A percentile compares a stretch with the other conserved stretches of the same genome.
Conservation (phyloP, 2,113 vertebrate genomes). For the Nymphicus hollandicus region DNA sequence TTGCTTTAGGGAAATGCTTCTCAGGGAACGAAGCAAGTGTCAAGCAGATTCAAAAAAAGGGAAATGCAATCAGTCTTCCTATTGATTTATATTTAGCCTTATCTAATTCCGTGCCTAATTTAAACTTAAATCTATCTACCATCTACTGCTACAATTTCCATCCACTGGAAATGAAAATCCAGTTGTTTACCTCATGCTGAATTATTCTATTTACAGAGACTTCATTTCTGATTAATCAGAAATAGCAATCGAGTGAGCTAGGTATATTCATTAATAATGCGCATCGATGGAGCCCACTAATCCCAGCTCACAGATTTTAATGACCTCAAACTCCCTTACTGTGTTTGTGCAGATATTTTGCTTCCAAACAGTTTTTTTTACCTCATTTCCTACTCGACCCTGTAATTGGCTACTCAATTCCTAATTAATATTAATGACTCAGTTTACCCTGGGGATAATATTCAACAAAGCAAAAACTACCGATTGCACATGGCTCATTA, state of each 20-base stretch:
- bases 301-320: constrained; percentile 3
- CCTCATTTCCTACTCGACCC: background rate
- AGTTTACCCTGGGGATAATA: background rate
- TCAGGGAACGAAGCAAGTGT: background rate
- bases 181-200: background rate
- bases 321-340: background rate
- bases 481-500: background rate
- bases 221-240: constrained; percentile 27
- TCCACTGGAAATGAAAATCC: background rate
- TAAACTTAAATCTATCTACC: background rate
- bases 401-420: constrained; percentile 30
- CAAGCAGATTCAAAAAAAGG: background rate
- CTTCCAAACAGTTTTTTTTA: background rate
- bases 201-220: constrained; percentile 32
- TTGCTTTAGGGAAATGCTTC: background rate
- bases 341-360: background rate
- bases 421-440: constrained; percentile 51
- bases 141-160: background rate
- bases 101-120: background rate
- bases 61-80: background rate
- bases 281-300: background rate
- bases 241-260: background rate
- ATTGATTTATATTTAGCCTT: constrained; percentile 13
- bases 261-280: constrained; percentile 1
- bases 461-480: background rate